Evolutionary conservation across 2,113 vertebrate genomes (phyloP).

Genomic region (Penelope pileata): DNA sequence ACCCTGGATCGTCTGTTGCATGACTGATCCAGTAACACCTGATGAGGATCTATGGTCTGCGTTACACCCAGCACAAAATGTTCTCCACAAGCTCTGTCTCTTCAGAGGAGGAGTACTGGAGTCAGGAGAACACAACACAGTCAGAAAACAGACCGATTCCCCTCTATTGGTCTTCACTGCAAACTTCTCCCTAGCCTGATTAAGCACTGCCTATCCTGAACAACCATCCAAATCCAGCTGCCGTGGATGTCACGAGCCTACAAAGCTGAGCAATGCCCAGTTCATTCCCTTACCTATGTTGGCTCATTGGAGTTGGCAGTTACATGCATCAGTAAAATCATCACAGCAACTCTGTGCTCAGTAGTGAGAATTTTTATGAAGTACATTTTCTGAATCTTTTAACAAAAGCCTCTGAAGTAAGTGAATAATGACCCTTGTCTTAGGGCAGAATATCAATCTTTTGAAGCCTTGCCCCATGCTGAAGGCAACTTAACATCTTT

Average conservation of each 20-base stretch:
- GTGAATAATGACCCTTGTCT: neutral
- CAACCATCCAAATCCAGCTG: neutral
- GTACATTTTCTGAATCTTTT: neutral
- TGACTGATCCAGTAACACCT: neutral
- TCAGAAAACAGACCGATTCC: neutral
- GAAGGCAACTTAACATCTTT: neutral
- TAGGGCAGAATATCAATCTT: neutral
- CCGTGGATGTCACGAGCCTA: neutral
- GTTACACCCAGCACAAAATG: neutral
- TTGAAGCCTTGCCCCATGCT: neutral
- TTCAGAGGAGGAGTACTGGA: neutral
- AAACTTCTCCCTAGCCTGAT: neutral
- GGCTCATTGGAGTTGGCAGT: neutral
- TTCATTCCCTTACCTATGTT: neutral
- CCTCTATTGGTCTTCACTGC: neutral
- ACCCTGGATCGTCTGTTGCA: neutral
- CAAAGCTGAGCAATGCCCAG: neutral
- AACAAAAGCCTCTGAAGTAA: neutral
- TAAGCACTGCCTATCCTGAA: neutral
- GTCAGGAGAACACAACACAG: neutral
- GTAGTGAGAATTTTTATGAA: neutral
- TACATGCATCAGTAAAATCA: neutral
- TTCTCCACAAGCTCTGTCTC: neutral
- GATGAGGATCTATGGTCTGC: neutral
- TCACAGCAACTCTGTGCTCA: neutral